Conservation (phyloP, 2,113 vertebrate genomes). For the Callipepla squamata region DNA sequence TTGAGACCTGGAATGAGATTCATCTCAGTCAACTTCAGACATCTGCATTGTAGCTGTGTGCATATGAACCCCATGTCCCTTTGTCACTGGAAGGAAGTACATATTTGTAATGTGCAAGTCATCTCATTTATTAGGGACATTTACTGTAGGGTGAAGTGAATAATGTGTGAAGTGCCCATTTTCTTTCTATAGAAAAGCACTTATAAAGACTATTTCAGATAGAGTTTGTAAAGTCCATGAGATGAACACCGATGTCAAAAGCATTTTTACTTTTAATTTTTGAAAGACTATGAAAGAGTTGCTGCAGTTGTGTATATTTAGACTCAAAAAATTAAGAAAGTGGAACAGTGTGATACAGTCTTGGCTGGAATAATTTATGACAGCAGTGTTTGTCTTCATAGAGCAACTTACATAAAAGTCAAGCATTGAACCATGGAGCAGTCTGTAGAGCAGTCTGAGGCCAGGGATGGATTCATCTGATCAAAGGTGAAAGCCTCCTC, state of each 20-base stretch:
- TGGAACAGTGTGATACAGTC: background rate
- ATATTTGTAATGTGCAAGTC: background rate
- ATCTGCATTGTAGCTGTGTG: background rate
- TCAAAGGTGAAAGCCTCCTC: background rate
- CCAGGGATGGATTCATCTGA: background rate
- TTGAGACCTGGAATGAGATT: slow-evolving; percentile 36
- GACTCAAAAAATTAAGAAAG: background rate
- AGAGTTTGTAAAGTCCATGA: background rate
- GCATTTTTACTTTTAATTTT: background rate
- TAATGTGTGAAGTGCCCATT: background rate
- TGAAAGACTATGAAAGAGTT: background rate
- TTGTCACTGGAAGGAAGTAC: slow-evolving; percentile 17
- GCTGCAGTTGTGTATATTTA: background rate
- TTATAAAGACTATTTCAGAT: background rate
- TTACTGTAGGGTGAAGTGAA: background rate
- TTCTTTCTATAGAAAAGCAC: background rate
- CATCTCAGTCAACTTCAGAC: slow-evolving; percentile 1
- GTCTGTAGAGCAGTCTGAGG: background rate
- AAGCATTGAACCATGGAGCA: background rate
- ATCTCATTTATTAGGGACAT: background rate
- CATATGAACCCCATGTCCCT: background rate
- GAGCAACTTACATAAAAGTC: background rate
- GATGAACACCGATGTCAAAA: background rate
- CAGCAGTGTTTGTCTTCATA: background rate
- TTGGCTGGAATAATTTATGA: slow-evolving; percentile 13